These are phyloP conservation scores for Ceyx margarethae DNA, from an alignment of 2,113 vertebrate species.

Conservation along the genomic window DNA sequence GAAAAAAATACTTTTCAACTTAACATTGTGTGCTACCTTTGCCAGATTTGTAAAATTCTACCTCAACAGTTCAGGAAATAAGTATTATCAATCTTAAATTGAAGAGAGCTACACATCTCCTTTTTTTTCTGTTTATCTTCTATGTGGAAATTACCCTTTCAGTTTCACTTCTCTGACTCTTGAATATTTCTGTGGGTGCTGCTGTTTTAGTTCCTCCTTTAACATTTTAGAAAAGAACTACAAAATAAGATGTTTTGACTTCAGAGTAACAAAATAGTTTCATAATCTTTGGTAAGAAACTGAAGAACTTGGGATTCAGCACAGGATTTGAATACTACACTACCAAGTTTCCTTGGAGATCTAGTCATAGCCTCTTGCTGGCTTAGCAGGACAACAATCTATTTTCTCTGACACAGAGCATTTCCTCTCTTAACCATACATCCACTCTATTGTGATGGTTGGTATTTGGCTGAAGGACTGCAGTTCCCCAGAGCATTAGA, in stretches of 20 bases:
- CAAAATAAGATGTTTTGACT: not conserved
- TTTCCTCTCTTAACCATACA: not conserved
- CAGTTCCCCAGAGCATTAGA: not conserved
- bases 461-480: not conserved
- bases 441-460: not conserved
- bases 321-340: not conserved
- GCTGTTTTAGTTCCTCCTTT: constrained; percentile 36
- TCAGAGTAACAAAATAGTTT: not conserved
- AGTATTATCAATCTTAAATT: not conserved
- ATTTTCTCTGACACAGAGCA: not conserved
- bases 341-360: not conserved
- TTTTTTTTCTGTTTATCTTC: not conserved
- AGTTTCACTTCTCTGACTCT: constrained; percentile 47
- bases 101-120: not conserved
- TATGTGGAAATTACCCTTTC: not conserved
- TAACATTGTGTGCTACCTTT: not conserved
- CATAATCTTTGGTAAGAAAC: not conserved
- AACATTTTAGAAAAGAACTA: not conserved
- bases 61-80: not conserved
- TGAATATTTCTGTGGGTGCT: not conserved
- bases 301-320: not conserved
- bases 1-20: not conserved
- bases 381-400: not conserved
- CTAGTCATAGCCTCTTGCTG: not conserved
- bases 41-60: not conserved